Conservation (phyloP, 1,140 invertebrate genomes). For the Vanessa atalanta region DNA sequence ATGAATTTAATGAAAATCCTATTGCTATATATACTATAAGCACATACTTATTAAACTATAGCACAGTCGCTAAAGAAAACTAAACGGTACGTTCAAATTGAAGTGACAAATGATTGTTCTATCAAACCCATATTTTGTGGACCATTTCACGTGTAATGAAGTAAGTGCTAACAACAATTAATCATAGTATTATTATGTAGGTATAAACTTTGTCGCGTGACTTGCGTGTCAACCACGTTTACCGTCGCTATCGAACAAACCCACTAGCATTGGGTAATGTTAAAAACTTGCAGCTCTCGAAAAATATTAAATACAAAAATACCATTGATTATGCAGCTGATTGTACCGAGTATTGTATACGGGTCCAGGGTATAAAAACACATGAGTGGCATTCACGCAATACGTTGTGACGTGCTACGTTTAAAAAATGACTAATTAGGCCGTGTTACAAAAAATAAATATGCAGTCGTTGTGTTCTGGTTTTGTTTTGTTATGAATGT, state of each 20-base stretch:
- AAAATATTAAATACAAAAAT: constrained; percentile 35
- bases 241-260: constrained; percentile 49
- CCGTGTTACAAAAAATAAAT: constrained; percentile 21
- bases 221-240: constrained; percentile 49
- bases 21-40: too few species aligned
- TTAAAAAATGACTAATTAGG: constrained; percentile 37
- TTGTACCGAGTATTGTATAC: constrained; percentile 20
- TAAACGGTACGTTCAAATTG: neutral
- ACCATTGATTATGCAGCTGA: constrained; percentile 36
- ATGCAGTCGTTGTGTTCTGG: neutral
- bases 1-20: too few species aligned
- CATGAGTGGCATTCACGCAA: constrained; percentile 45
- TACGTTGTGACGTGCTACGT: constrained; percentile 28
- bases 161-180: constrained; percentile 63
- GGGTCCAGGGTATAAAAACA: constrained; percentile 33
- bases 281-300: constrained; percentile 28
- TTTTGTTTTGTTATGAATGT: constrained; percentile 14
- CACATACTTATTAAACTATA: neutral
- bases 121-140: constrained; percentile 32
- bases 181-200: constrained; percentile 59
- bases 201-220: constrained; percentile 57
- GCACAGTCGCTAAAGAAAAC: neutral
- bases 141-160: constrained; percentile 47
- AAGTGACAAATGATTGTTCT: constrained; percentile 28
- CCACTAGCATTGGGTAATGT: constrained; percentile 23